Conservation (phyloP, 2,113 vertebrate genomes). For the Platysteira castanea region DNA sequence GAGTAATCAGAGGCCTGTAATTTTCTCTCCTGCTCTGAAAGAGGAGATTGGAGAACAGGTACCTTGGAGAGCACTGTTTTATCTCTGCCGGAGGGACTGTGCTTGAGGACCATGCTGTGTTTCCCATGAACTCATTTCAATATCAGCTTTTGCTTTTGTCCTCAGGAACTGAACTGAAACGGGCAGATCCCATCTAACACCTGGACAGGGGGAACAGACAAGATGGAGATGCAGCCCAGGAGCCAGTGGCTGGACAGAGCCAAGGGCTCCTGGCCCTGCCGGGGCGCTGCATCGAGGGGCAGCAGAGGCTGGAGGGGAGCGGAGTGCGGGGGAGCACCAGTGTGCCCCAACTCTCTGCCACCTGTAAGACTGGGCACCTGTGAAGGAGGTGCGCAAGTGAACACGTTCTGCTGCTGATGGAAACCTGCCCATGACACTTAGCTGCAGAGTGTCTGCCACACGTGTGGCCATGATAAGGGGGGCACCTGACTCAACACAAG, state of each 20-base stretch:
- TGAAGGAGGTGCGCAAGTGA: background rate
- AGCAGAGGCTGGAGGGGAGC: background rate
- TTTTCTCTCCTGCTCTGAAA: slow-evolving; percentile 7
- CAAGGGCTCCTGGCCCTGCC: rapidly evolving
- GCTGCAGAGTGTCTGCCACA: background rate
- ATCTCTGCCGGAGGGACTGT: background rate
- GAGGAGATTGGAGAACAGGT: background rate
- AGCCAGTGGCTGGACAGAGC: background rate
- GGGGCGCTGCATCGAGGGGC: rapidly evolving
- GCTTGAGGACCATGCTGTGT: background rate
- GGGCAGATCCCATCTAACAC: background rate
- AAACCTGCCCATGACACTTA: background rate
- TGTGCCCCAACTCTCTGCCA: background rate
- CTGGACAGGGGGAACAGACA: rapidly evolving
- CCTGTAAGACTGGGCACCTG: background rate
- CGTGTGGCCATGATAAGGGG: background rate
- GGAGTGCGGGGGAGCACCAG: background rate
- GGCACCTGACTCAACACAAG: background rate
- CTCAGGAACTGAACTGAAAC: background rate
- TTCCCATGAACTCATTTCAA: background rate
- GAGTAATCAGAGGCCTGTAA: slow-evolving; percentile 44
- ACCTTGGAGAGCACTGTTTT: background rate
- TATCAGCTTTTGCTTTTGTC: background rate
- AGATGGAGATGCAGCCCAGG: background rate
- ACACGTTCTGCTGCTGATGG: background rate